These are phyloP conservation scores for Himalopsyche anomala DNA, from an alignment of 2,888 invertebrate genomes.

Conservation along the genomic window DNA sequence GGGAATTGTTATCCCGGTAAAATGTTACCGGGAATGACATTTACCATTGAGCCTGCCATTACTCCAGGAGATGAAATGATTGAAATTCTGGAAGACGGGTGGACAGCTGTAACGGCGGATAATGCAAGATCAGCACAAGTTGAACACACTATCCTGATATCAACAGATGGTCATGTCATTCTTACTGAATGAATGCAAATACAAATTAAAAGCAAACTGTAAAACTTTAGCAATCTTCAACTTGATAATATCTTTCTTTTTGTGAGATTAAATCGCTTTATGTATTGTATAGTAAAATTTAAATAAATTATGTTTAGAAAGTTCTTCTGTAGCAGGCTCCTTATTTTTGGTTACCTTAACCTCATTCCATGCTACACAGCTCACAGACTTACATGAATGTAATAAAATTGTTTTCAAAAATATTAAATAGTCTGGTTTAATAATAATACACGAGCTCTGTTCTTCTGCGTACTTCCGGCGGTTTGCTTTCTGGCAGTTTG, in stretches of 20 bases:
- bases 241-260: no score
- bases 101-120: conserved; percentile 93
- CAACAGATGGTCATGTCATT: conserved; percentile 85
- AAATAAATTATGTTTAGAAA: not conserved
- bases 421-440: no score
- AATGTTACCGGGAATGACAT: conserved; percentile 94
- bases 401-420: no score
- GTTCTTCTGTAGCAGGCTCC: no score
- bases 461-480: no score
- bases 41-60: conserved; percentile 95
- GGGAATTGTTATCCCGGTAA: conserved; percentile 81
- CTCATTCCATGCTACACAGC: no score
- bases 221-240: no score
- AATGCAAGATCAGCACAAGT: conserved; percentile 90
- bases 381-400: no score
- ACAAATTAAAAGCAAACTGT: no score
- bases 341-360: no score
- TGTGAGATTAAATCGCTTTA: not conserved
- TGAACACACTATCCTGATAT: conserved; percentile 94
- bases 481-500: no score
- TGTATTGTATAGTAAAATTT: conserved; percentile 6
- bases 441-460: no score
- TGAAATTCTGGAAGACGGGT: conserved; percentile 88
- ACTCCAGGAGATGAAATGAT: conserved; percentile 84
- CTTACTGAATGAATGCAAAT: conserved; percentile 77